A percentile compares a stretch with the other conserved stretches of the same genome.
Evolutionary conservation across 2,113 vertebrate species (phyloP).

Genomic region (Salminus brasiliensis): DNA sequence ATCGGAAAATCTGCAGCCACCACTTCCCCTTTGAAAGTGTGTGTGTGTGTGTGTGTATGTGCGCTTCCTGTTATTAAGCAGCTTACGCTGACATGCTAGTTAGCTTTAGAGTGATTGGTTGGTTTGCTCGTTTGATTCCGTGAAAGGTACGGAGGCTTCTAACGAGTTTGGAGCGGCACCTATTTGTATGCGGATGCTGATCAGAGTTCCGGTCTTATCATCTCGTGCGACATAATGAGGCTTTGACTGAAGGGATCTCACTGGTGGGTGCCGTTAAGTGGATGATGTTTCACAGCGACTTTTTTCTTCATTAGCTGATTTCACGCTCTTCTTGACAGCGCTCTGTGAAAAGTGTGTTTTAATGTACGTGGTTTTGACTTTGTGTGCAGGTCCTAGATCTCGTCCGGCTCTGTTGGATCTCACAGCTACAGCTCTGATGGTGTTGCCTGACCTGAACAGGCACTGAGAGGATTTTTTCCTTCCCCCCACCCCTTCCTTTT

Average conservation of each 20-base stretch:
- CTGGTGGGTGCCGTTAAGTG: not conserved
- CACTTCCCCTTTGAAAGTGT: conserved; percentile 58
- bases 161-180: not conserved
- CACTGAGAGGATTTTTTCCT: conserved; percentile 41
- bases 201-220: not conserved
- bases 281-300: not conserved
- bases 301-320: not conserved
- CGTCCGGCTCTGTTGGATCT: conserved; percentile 28
- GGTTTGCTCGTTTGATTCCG: conserved; percentile 19
- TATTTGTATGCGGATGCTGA: not conserved
- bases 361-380: not conserved
- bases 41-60: conserved; percentile 24
- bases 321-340: not conserved
- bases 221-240: not conserved
- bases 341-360: not conserved
- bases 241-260: not conserved
- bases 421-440: conserved; percentile 47
- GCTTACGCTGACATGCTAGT: not conserved
- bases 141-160: not conserved
- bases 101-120: not conserved
- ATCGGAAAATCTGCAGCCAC: conserved; percentile 57
- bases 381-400: conserved; percentile 6
- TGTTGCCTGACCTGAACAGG: conserved; percentile 31
- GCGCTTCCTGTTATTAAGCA: conserved; percentile 44
- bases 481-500: conserved; percentile 26